phyloP scores from a whole-genome alignment of 2,113 vertebrate genomes.

The Smithornis capensis region DNA sequence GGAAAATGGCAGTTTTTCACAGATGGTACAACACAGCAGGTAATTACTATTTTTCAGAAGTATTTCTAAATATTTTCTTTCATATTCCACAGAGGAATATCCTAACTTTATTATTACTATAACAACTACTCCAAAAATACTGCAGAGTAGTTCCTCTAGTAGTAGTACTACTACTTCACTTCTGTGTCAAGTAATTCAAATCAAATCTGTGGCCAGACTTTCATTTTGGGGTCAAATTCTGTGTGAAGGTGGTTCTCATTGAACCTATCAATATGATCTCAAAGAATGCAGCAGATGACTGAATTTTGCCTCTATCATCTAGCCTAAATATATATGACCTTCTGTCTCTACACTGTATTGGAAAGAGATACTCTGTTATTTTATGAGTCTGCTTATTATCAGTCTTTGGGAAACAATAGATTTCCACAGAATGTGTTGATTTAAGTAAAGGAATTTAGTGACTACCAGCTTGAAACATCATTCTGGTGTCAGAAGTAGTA shows the following conservation, averaged over 20 bases:
- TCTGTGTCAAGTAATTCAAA: slow-evolving; percentile 19
- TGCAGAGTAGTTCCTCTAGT: too few relatives aligned
- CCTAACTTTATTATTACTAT: neutral
- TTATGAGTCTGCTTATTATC: slow-evolving; percentile 46
- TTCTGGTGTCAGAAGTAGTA: slow-evolving; percentile 34
- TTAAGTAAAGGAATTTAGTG: slow-evolving; percentile 51
- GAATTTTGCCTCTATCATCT: slow-evolving; percentile 42
- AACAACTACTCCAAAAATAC: neutral
- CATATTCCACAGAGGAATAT: neutral
- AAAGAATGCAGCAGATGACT: slow-evolving; percentile 9
- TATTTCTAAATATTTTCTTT: neutral
- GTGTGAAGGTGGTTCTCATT: slow-evolving; percentile 39
- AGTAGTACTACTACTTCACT: too few relatives aligned
- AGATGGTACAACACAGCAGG: neutral
- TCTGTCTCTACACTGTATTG: neutral
- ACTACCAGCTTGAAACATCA: slow-evolving; percentile 47
- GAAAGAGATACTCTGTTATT: slow-evolving; percentile 23
- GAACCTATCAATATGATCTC: slow-evolving; percentile 28
- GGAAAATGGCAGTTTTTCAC: neutral
- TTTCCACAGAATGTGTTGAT: slow-evolving; percentile 52
- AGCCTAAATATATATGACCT: neutral
- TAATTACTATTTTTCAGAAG: neutral
- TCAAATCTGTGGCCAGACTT: slow-evolving; percentile 1
- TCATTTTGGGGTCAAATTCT: slow-evolving; percentile 10
- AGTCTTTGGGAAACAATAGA: slow-evolving; percentile 9